Conservation (phyloP, 2,797 vertebrate species). For the Argentina silus region DNA sequence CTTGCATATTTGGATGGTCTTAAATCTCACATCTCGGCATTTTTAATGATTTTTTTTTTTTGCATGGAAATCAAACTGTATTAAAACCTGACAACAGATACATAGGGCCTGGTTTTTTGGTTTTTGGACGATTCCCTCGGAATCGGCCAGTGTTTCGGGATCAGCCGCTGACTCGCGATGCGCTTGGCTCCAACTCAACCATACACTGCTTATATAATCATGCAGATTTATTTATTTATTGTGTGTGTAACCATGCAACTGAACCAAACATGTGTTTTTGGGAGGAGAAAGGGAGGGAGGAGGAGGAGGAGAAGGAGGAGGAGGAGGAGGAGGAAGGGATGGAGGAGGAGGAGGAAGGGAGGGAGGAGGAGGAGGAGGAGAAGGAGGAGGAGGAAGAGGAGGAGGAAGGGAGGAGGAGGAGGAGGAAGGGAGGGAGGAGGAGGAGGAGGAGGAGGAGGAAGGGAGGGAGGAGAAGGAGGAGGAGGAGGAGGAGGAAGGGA, state of each 20-base stretch:
- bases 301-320: slow-evolving; percentile 48
- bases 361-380: slow-evolving; percentile 43
- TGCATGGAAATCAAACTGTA: slow-evolving; percentile 14
- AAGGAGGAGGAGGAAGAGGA: slow-evolving; percentile 50
- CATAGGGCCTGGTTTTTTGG: background rate
- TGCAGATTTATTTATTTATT: slow-evolving; percentile 75
- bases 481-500: slow-evolving; percentile 29
- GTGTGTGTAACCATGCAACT: slow-evolving; percentile 69
- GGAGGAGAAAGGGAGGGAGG: slow-evolving; percentile 19
- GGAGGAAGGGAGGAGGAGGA: no score
- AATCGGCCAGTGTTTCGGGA: slow-evolving; percentile 19
- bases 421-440: slow-evolving; percentile 25
- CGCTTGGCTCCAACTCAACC: slow-evolving; percentile 44
- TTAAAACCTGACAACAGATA: slow-evolving; percentile 11
- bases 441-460: slow-evolving; percentile 48
- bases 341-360: slow-evolving; percentile 15
- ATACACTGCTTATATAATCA: slow-evolving; percentile 63
- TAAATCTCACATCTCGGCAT: background rate
- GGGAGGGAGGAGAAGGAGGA: no score
- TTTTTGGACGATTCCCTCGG: no score
- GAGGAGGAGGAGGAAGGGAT: slow-evolving; percentile 49
- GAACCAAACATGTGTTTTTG: slow-evolving; percentile 53
- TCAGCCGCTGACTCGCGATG: slow-evolving; percentile 38
- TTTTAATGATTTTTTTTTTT: slow-evolving; percentile 19
- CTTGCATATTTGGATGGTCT: slow-evolving; percentile 2